These are phyloP conservation scores for Zophobas atratus DNA, from an alignment of 1,140 invertebrate genomes.

Conservation along the genomic window DNA sequence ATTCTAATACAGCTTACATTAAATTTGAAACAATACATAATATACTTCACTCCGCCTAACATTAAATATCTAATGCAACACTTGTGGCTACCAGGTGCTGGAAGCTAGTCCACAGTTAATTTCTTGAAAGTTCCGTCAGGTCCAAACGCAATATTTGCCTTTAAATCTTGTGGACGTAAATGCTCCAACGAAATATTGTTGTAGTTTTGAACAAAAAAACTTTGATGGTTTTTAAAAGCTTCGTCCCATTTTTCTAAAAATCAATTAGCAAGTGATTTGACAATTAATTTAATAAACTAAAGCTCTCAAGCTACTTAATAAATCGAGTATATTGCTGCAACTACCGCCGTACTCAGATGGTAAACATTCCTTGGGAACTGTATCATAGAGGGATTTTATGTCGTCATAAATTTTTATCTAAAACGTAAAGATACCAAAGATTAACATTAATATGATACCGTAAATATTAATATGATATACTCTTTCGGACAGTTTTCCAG, in stretches of 20 bases:
- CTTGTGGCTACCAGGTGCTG: no score
- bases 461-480: conserved; percentile 15
- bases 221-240: conserved; percentile 5
- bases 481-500: not conserved
- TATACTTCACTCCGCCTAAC: no score
- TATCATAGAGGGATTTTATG: conserved; percentile 22
- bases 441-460: not conserved
- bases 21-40: no score
- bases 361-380: conserved; percentile 11
- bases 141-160: conserved; percentile 4
- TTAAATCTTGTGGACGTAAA: not conserved
- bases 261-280: not conserved
- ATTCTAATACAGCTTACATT: no score
- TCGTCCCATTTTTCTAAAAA: conserved; percentile 37
- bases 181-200: conserved; percentile 17
- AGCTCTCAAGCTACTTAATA: conserved; percentile 9
- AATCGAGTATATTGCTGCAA: not conserved
- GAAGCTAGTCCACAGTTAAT: not conserved
- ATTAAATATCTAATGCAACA: no score
- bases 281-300: not conserved
- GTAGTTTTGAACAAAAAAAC: conserved; percentile 2
- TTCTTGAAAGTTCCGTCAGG: conserved; percentile 41
- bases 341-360: conserved; percentile 32
- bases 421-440: not conserved
- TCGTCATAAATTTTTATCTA: conserved; percentile 30